Percentiles rank a stretch among this genome's conserved stretches.
Evolutionary conservation across 2,797 vertebrate genomes (phyloP).

Genomic region (Lepus townsendii): DNA sequence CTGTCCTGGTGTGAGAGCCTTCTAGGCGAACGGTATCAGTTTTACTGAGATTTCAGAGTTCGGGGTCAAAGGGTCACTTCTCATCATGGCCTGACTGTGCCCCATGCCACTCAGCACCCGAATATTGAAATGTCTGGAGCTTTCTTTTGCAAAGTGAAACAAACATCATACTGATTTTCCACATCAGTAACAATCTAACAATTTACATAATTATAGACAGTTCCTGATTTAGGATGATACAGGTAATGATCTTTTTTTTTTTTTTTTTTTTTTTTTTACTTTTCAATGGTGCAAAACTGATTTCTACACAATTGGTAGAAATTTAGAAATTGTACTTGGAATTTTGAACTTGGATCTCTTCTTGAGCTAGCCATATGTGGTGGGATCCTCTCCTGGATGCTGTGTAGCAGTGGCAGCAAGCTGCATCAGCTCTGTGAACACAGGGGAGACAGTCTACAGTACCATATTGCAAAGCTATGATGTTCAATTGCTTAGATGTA

Average conservation of each 20-base stretch:
- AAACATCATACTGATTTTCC: neutral
- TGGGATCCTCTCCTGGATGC: neutral
- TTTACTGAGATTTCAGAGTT: neutral
- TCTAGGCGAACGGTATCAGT: neutral
- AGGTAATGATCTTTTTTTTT: too few species aligned
- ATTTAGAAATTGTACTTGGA: neutral
- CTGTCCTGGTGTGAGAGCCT: neutral
- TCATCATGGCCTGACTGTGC: neutral
- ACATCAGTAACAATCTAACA: neutral
- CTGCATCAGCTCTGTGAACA: neutral
- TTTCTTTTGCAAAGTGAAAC: neutral
- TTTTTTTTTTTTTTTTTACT: too few species aligned
- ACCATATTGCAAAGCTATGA: neutral
- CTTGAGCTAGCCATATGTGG: too few species aligned
- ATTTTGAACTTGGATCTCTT: neutral
- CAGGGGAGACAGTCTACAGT: neutral
- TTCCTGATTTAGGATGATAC: neutral
- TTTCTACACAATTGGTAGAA: neutral
- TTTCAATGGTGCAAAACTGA: neutral
- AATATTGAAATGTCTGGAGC: neutral
- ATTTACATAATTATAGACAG: neutral
- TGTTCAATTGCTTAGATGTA: neutral
- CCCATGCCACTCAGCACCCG: neutral
- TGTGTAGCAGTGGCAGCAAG: neutral
- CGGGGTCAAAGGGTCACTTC: neutral